Base-by-base conservation (phyloP, 2,888 invertebrate species). In the Miltochrista miniata region DNA sequence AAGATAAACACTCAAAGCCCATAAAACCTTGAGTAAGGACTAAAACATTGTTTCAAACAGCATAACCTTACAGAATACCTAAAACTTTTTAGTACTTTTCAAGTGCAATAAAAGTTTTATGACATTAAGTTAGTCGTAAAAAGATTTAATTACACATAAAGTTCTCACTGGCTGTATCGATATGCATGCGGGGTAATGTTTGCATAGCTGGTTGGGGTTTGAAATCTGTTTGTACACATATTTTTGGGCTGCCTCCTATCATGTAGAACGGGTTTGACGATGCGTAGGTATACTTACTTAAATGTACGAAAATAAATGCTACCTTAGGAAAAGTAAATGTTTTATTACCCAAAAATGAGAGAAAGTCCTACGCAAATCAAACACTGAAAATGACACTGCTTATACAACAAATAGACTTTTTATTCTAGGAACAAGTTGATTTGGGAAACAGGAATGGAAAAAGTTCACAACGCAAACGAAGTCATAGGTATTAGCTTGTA, bases 201-300 rank as follows among this genome's bases (percentile, higher is more conserved):
- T 76, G 79, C 79, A 80, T 79, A 70, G 74, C 56, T 70, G 68
- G 71, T 73, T 68, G 72, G 66, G 75, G 80, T 79, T 80, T 69
- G 55, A 68, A 67, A 62, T 55, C 54, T 1, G 76, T 74, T 74
- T 76, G 66, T 48, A 61, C 62, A 72, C 63, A 68, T 70, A 68
- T 70, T 68, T 61, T 31, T 46, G 63, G 74, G 74, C 68, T 54
- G 15, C 57, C 62, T 51, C n/a, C 45, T 2, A 45, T 47, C 52
- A 42, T 18, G 44, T n/a, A n/a, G n/a, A n/a, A n/a, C n/a, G n/a
- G n/a, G n/a, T n/a, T n/a, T n/a, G n/a, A n/a, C n/a, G n/a, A n/a
- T n/a, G n/a, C n/a, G n/a, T n/a, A n/a, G n/a, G n/a, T n/a, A n/a
- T n/a, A n/a, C n/a, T n/a, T n/a, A n/a, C n/a, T n/a, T n/a, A n/a